A percentile compares a stretch with the other conserved stretches of the same genome.
Evolutionary conservation across 2,113 vertebrate species (phyloP).

Genomic region (Dromas ardeola): DNA sequence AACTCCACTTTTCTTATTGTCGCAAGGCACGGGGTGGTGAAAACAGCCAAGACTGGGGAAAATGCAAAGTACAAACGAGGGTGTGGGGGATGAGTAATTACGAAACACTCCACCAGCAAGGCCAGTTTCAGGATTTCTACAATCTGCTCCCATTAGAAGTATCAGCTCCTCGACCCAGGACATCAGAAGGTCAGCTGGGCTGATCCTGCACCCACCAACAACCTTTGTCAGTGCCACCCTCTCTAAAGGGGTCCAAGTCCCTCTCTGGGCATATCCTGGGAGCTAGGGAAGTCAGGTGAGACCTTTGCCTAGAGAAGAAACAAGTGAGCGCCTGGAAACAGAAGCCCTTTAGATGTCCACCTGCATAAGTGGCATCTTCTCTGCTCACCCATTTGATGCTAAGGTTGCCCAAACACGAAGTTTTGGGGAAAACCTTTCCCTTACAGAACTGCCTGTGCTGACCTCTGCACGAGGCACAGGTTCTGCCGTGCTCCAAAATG

Average conservation of each 20-base stretch:
- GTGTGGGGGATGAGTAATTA: background rate
- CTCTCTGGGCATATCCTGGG: background rate
- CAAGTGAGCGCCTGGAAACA: background rate
- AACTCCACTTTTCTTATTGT: background rate
- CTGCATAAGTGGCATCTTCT: background rate
- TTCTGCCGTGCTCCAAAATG: background rate
- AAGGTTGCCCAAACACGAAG: background rate
- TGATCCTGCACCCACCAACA: background rate
- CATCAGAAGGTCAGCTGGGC: background rate
- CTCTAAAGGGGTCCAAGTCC: fast-evolving
- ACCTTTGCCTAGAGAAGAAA: background rate
- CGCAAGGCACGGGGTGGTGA: background rate
- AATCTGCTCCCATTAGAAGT: background rate
- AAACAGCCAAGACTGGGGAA: background rate
- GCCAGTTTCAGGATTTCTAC: background rate
- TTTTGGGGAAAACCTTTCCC: background rate
- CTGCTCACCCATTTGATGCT: background rate
- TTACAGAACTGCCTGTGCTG: background rate
- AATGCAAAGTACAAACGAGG: background rate
- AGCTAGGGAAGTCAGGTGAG: background rate
- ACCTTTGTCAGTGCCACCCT: background rate
- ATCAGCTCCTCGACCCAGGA: background rate
- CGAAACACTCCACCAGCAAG: background rate
- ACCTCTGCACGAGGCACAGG: background rate
- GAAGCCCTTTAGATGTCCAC: background rate